A percentile compares a stretch with the other conserved stretches of the same genome.
Evolutionary conservation across 2,888 invertebrate species (phyloP).

Genomic region (Aporophyla lueneburgensis): DNA sequence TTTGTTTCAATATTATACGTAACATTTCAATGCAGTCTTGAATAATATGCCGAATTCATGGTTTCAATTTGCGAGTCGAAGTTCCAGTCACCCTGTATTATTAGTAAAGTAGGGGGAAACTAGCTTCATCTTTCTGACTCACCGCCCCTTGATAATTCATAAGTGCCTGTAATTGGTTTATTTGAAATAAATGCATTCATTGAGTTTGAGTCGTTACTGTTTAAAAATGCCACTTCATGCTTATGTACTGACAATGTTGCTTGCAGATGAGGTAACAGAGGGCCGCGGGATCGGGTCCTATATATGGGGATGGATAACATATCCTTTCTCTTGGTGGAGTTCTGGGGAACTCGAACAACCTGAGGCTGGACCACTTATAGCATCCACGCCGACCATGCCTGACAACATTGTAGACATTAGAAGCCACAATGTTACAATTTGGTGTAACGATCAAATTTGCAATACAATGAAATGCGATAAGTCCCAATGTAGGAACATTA

Average conservation of each 20-base stretch:
- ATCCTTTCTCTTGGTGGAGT: slow-evolving; percentile 87
- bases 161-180: no score
- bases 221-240: slow-evolving; percentile 15
- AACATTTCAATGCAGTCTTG: no score
- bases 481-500: slow-evolving; percentile 81
- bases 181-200: no score
- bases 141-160: no score
- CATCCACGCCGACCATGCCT: slow-evolving; percentile 70
- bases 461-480: slow-evolving; percentile 86
- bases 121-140: no score
- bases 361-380: slow-evolving; percentile 71
- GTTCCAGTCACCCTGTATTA: no score
- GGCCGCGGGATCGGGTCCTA: slow-evolving; percentile 83
- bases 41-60: no score
- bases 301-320: slow-evolving; percentile 87
- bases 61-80: no score
- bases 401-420: slow-evolving; percentile 78
- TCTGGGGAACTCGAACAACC: slow-evolving; percentile 72
- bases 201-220: not conserved
- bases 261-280: slow-evolving; percentile 82
- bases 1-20: no score
- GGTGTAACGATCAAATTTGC: slow-evolving; percentile 88
- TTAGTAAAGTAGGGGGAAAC: no score
- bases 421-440: slow-evolving; percentile 83
- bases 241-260: slow-evolving; percentile 54